A percentile compares a stretch with the other conserved stretches of the same genome.
Conservation (phyloP, 2,113 vertebrate genomes). For the Miniopterus natalensis region DNA sequence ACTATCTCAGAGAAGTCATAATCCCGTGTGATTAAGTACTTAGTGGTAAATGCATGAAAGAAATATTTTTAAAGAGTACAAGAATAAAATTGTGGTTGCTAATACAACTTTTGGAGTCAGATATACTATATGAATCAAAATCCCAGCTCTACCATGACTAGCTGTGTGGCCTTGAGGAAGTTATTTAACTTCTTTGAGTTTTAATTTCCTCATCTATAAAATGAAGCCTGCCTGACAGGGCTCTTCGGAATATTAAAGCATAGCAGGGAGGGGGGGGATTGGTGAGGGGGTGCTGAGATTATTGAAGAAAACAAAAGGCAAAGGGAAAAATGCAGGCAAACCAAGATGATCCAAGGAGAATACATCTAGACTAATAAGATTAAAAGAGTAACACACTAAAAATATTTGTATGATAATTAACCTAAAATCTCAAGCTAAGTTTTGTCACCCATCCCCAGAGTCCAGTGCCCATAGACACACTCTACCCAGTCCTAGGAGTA, state of each 20-base stretch:
- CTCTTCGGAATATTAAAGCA: conserved; percentile 13
- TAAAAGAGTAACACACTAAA: not conserved
- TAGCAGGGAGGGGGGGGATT: not conserved
- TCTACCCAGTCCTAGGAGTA: not conserved
- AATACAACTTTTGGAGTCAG: conserved; percentile 17
- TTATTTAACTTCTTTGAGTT: conserved; percentile 45
- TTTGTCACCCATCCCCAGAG: not conserved
- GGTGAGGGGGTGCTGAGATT: not conserved
- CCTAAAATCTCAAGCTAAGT: not conserved
- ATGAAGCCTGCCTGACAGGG: not conserved
- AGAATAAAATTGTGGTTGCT: conserved; percentile 49
- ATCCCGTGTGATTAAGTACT: not conserved
- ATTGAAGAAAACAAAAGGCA: not conserved
- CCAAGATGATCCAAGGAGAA: not conserved
- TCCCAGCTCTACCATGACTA: conserved; percentile 24
- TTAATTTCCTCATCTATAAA: conserved; percentile 64
- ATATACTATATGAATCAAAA: not conserved
- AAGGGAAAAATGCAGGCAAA: not conserved
- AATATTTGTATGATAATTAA: not conserved
- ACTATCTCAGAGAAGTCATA: not conserved
- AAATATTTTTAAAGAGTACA: not conserved
- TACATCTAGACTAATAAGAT: not conserved
- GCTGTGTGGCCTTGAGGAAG: conserved; percentile 51
- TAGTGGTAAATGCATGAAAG: not conserved
- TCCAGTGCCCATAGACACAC: not conserved